Percentiles rank a stretch among this genome's conserved stretches.
These are phyloP conservation scores for Rhamphomyia laevipes DNA, from an alignment of 2,888 invertebrate species.

Conservation along the genomic window DNA sequence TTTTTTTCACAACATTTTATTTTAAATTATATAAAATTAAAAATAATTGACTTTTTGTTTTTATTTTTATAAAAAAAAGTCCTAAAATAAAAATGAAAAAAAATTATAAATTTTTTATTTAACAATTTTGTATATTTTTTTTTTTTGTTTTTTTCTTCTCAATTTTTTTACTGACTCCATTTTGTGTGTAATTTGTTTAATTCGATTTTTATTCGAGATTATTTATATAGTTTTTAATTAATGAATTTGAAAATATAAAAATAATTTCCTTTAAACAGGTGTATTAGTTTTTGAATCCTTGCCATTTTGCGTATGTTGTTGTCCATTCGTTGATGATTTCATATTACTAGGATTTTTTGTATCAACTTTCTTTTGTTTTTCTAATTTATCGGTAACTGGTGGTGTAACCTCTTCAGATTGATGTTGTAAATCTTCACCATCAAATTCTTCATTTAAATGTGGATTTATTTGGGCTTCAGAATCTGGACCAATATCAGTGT, in stretches of 20 bases:
- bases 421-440: slow-evolving; percentile 34
- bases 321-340: slow-evolving; percentile 19
- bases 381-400: slow-evolving; percentile 35
- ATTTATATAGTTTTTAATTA: too few relatives aligned
- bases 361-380: slow-evolving; percentile 34
- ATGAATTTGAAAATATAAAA: not conserved
- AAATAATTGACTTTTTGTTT: too few relatives aligned
- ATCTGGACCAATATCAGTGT: slow-evolving; percentile 48
- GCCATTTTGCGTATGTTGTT: slow-evolving; percentile 25
- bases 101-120: too few relatives aligned
- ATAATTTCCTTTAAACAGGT: slow-evolving; percentile 25
- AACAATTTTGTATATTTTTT: too few relatives aligned
- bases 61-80: too few relatives aligned
- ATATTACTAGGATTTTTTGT: slow-evolving; percentile 29
- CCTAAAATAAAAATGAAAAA: too few relatives aligned
- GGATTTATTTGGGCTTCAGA: slow-evolving; percentile 52
- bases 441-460: slow-evolving; percentile 43
- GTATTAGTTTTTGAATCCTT: slow-evolving; percentile 33
- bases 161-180: too few relatives aligned
- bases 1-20: too few relatives aligned
- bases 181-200: too few relatives aligned
- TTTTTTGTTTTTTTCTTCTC: too few relatives aligned
- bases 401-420: slow-evolving; percentile 36
- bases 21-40: too few relatives aligned
- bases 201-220: too few relatives aligned